These are phyloP conservation scores for Borostomias antarcticus DNA, from an alignment of 2,797 vertebrate genomes.

Conservation along the genomic window DNA sequence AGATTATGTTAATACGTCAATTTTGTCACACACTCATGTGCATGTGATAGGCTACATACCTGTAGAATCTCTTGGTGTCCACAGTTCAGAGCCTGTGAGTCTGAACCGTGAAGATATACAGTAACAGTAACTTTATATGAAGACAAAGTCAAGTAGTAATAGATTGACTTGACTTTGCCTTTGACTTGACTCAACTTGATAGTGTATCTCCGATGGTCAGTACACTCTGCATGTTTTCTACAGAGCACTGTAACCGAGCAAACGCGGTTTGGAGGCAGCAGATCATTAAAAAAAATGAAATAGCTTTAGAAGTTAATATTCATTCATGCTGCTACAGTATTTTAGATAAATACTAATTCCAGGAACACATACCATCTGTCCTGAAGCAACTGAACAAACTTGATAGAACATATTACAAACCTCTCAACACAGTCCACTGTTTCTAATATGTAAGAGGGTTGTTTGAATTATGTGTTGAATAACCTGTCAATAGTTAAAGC, in stretches of 20 bases:
- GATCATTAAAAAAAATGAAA: background rate
- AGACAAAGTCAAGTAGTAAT: background rate
- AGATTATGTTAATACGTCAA: background rate
- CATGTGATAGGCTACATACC: background rate
- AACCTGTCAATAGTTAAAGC: background rate
- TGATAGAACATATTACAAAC: background rate
- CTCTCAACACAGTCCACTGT: background rate
- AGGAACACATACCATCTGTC: background rate
- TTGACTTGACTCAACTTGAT: too few relatives aligned
- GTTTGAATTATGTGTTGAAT: background rate
- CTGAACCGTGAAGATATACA: background rate
- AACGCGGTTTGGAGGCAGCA: background rate
- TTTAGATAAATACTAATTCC: background rate
- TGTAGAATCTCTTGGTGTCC: background rate
- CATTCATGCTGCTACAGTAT: background rate
- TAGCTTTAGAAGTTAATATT: background rate
- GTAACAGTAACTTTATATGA: background rate
- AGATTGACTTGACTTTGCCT: background rate
- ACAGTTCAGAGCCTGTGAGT: background rate
- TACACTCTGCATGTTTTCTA: background rate
- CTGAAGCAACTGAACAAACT: background rate
- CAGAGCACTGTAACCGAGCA: conserved; percentile 2
- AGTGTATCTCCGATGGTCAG: too few relatives aligned
- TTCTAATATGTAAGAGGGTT: conserved; percentile 1
- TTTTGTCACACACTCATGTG: background rate